Evolutionary conservation across 2,797 vertebrate species (phyloP).

Genomic region (Microchirus variegatus): DNA sequence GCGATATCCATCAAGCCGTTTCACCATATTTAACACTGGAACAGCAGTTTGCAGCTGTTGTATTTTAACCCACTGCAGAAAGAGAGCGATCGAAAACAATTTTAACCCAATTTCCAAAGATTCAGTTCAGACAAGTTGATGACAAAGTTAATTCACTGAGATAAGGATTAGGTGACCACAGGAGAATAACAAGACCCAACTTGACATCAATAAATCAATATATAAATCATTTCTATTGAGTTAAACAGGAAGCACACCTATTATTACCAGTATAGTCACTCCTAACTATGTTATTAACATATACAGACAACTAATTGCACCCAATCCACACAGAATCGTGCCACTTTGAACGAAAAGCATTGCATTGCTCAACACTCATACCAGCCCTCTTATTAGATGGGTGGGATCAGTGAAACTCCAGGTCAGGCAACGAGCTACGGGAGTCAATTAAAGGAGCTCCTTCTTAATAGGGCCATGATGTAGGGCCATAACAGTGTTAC

Average conservation of each 20-base stretch:
- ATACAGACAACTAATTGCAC: slow-evolving; percentile 37
- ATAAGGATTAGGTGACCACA: no score
- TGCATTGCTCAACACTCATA: slow-evolving; percentile 41
- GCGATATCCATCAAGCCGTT: slow-evolving; percentile 80
- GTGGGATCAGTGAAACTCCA: slow-evolving; percentile 65
- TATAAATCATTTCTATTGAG: no score
- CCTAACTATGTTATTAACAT: slow-evolving; percentile 29
- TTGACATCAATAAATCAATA: no score
- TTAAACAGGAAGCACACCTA: slow-evolving; percentile 13
- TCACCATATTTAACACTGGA: slow-evolving; percentile 78
- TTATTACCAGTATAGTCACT: slow-evolving; percentile 43
- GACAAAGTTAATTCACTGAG: no score
- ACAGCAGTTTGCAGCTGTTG: slow-evolving; percentile 78
- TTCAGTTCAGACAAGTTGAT: no score
- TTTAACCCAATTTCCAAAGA: no score
- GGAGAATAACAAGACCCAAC: no score
- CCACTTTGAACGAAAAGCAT: slow-evolving; percentile 21
- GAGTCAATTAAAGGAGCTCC: slow-evolving; percentile 83
- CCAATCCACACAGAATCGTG: slow-evolving; percentile 34
- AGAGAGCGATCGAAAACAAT: background rate
- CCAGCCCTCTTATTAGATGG: slow-evolving; percentile 62
- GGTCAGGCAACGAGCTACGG: slow-evolving; percentile 74
- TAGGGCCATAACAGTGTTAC: slow-evolving; percentile 72
- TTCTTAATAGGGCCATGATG: slow-evolving; percentile 78
- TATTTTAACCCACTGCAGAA: slow-evolving; percentile 46